A percentile compares a stretch with the other conserved stretches of the same genome.
Evolutionary conservation across 2,113 vertebrate genomes (phyloP).

Genomic region (Ellobius talpinus): DNA sequence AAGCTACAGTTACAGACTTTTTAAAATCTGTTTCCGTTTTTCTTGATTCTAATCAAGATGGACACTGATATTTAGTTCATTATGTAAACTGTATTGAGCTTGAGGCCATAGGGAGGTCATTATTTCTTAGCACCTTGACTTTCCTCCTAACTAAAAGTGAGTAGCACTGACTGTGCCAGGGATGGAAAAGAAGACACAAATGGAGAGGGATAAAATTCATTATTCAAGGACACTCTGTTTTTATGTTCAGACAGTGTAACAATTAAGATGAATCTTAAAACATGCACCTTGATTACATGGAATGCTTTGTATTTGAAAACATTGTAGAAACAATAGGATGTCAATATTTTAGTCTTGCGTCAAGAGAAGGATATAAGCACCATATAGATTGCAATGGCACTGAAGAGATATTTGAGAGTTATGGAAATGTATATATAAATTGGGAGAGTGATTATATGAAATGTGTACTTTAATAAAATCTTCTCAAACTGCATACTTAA

Average conservation of each 20-base stretch:
- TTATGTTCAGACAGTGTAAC: neutral
- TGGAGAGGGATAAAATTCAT: neutral
- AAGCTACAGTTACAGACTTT: slow-evolving; percentile 32
- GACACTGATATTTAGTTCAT: neutral
- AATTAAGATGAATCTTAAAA: neutral
- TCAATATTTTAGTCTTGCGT: neutral
- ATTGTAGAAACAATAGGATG: neutral
- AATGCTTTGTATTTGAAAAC: neutral
- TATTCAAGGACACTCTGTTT: neutral
- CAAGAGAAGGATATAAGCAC: neutral
- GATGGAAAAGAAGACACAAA: neutral
- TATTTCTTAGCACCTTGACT: neutral
- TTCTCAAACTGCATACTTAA: neutral
- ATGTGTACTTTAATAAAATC: neutral
- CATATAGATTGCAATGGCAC: neutral
- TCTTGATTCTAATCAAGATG: slow-evolving; percentile 4
- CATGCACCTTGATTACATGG: neutral
- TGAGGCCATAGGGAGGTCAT: neutral
- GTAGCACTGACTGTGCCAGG: neutral
- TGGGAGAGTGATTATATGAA: neutral
- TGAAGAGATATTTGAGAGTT: neutral
- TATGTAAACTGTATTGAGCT: neutral
- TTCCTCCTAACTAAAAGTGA: neutral
- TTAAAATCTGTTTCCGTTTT: slow-evolving; percentile 26
- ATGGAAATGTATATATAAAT: neutral